Evolutionary conservation across 2,888 invertebrate species (phyloP).

Genomic region (Tipula lateralis): DNA sequence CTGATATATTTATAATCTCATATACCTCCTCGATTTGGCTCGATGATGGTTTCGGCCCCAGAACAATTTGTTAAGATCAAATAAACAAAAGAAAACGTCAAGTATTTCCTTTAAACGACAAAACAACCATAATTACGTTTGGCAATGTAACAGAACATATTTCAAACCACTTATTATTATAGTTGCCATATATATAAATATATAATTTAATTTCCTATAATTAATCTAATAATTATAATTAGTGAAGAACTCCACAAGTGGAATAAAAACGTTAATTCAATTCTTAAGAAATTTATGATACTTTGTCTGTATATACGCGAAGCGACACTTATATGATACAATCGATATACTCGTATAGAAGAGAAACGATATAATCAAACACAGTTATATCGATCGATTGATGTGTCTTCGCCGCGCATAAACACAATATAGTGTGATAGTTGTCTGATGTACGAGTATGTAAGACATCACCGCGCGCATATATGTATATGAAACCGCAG

Average conservation of each 20-base stretch:
- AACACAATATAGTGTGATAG: not conserved
- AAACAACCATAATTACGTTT: not conserved
- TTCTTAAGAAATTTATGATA: not conserved
- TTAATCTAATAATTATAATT: not conserved
- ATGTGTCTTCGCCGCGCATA: not conserved
- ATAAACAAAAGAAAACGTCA: too few relatives aligned
- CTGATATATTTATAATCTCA: too few relatives aligned
- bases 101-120: not conserved
- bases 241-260: not conserved
- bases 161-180: not conserved
- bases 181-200: not conserved
- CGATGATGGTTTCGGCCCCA: too few relatives aligned
- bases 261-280: not conserved
- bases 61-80: too few relatives aligned
- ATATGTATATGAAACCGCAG: not conserved
- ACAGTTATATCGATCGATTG: not conserved
- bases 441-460: too few relatives aligned
- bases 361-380: not conserved
- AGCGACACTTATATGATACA: not conserved
- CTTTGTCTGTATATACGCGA: not conserved
- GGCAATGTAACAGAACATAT: not conserved
- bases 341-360: not conserved
- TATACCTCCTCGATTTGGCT: too few relatives aligned
- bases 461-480: not conserved
- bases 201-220: not conserved